Percentiles rank a stretch among this genome's conserved stretches.
phyloP scores from a whole-genome alignment of 2,888 invertebrate genomes.

The Acanthosepion esculentum region DNA sequence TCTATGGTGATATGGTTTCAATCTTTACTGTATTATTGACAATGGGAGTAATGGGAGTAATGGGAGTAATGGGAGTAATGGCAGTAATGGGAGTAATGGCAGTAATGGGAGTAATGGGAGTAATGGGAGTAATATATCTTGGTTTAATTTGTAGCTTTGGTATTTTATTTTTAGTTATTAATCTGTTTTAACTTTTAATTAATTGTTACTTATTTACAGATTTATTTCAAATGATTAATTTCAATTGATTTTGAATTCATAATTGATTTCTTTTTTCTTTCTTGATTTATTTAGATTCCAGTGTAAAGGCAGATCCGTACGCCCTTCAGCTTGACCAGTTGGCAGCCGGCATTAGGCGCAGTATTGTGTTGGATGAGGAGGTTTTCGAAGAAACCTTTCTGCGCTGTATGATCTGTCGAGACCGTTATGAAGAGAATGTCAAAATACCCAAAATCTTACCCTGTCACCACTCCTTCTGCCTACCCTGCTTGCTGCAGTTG shows the following conservation, averaged over 20 bases:
- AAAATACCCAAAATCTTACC: constrained; percentile 65
- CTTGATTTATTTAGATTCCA: neutral
- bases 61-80: no score
- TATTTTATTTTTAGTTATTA: neutral
- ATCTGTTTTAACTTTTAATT: no score
- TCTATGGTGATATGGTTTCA: no score
- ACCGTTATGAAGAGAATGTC: constrained; percentile 57
- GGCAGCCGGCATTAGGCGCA: constrained; percentile 56
- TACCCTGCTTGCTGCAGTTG: constrained; percentile 59
- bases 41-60: no score
- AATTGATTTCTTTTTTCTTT: neutral
- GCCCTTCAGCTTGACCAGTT: constrained; percentile 40
- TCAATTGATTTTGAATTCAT: no score
- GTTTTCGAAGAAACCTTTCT: constrained; percentile 66
- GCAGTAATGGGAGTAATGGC: no score
- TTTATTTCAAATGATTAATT: no score
- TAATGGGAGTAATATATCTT: no score
- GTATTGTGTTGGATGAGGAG: constrained; percentile 67
- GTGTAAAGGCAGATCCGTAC: neutral
- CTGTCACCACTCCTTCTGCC: constrained; percentile 68
- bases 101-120: no score
- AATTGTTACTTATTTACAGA: no score
- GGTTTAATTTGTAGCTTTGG: no score
- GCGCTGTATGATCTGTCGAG: constrained; percentile 64
- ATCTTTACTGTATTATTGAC: no score